Percentiles rank a stretch among this genome's conserved stretches.
Evolutionary conservation across 92 coral and sea anemone genomes (phyloP).

Genomic region (Palythoa grandis): DNA sequence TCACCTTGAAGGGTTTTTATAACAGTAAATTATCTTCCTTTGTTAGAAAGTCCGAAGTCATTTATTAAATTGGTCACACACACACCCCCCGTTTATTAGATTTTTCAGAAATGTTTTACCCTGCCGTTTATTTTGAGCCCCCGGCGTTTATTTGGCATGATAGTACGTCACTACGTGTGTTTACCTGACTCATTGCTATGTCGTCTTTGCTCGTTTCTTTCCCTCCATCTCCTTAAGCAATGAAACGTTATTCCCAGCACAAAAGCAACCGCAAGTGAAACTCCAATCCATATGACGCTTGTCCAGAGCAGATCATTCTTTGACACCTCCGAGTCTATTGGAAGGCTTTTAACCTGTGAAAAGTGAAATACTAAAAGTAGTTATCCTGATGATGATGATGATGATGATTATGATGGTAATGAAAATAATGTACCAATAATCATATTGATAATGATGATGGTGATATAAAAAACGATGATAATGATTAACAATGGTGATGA

Average conservation of each 20-base stretch:
- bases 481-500: neutral
- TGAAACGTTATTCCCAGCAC: conserved; percentile 1
- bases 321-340: neutral
- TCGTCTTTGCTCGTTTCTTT: neutral
- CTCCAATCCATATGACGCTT: neutral
- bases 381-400: neutral
- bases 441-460: neutral
- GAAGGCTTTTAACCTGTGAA: neutral
- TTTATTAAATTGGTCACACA: too few relatives aligned
- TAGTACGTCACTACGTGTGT: too few relatives aligned
- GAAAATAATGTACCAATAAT: neutral
- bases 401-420: too few relatives aligned
- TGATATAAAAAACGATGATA: neutral
- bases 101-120: too few relatives aligned
- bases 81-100: too few relatives aligned
- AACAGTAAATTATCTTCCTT: too few relatives aligned
- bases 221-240: neutral
- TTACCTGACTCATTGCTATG: neutral
- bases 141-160: too few relatives aligned
- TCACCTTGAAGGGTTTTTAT: too few relatives aligned
- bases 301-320: neutral
- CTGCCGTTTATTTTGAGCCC: too few relatives aligned
- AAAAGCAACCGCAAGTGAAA: neutral
- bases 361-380: neutral
- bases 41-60: too few relatives aligned